Base-by-base conservation (phyloP, 2,113 vertebrate species). In the Chloebia gouldiae region DNA sequence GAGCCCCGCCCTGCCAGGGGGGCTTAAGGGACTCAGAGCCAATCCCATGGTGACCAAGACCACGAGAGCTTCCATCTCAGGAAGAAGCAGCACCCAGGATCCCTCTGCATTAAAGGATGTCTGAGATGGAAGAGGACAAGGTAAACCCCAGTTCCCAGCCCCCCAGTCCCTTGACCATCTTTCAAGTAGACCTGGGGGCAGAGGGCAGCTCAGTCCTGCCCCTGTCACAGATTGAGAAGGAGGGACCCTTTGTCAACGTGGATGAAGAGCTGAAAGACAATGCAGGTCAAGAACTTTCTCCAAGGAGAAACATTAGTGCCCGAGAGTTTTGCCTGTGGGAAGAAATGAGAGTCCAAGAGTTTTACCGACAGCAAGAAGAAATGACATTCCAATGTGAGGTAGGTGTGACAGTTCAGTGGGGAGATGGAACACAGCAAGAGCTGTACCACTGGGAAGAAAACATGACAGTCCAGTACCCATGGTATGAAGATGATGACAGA, bases 231-330 rank as follows among this genome's bases (percentile, higher is more conserved):
- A 25, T 35, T 35, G 25, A 66, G 35, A 37, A 72, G 47, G 7
- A 53, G 17, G 13, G 11, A 8, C 11, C 9, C 18, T 12, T 33
- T 31, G 28, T 18, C 49, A 33, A 54, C 1, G 9, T 23, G 57
- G 49, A 39, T 1, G 1, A 57, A 30, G 35, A 66, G 13, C 2
- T 30, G 31, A 35, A 42, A 57, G 51, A 50, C 0, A 0, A 49
- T 12, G 4, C 1, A 4, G 16, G 65, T 42, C 50, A 30, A 75
- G 42, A 66, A 20, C 16, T 19, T 49, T 49, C 18, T 15, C 40
- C 45, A 5, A 7, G 9, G 22, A 28, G 9, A 54, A n/a, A 39
- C 28, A 63, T 9, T 33, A 27, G 22, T 18, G n/a, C 18, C 23
- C 23, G 0, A 64, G 23, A 47, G 35, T 20, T 66, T 76, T 66